Percentiles rank a stretch among this genome's conserved stretches.
These are phyloP conservation scores for Pogonocherus hispidulus DNA, from an alignment of 2,888 invertebrate species.

Conservation along the genomic window DNA sequence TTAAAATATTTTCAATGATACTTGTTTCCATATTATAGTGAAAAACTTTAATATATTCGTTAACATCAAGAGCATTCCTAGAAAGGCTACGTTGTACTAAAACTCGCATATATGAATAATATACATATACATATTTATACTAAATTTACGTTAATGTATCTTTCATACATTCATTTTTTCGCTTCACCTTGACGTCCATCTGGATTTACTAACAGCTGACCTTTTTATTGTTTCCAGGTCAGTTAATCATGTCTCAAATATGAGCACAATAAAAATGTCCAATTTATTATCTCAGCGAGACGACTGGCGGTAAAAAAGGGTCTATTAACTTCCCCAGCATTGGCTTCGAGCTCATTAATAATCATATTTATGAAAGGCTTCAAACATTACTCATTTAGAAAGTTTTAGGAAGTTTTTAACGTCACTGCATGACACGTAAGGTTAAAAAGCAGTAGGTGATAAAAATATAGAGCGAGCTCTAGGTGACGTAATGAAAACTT, in stretches of 20 bases:
- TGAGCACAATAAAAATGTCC: background rate
- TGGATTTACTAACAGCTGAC: background rate
- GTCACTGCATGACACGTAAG: background rate
- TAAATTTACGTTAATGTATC: no score
- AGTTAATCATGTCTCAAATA: conserved; percentile 1
- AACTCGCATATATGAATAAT: no score
- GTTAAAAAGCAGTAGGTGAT: background rate
- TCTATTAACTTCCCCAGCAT: background rate
- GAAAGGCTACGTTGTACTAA: no score
- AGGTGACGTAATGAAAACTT: no score
- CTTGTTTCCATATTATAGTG: no score
- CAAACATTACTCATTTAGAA: background rate
- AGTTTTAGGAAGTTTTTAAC: background rate
- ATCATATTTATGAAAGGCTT: background rate
- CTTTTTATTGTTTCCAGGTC: background rate
- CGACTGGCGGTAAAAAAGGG: background rate
- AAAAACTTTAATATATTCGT: no score
- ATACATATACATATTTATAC: no score
- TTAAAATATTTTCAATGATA: no score
- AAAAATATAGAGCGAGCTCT: no score
- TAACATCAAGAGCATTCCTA: no score
- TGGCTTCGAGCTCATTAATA: background rate
- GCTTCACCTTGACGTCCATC: background rate
- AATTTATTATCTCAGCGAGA: background rate
- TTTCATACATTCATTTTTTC: background rate